A percentile compares a stretch with the other conserved stretches of the same genome.
phyloP scores from a whole-genome alignment of 2,888 invertebrate genomes.

The Tillus elongatus region DNA sequence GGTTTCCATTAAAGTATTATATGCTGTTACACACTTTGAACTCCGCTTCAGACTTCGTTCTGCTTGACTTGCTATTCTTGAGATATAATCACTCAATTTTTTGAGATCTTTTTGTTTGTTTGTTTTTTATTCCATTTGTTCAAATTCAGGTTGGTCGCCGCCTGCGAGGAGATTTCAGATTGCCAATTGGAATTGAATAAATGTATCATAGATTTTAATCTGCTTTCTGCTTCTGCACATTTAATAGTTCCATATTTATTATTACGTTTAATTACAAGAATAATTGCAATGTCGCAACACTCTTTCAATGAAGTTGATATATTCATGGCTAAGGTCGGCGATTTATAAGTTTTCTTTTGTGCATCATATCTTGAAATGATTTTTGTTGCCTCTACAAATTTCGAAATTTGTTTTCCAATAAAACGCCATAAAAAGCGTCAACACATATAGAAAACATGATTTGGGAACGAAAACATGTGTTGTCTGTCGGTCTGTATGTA shows the following conservation, averaged over 20 bases:
- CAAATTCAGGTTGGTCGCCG: constrained; percentile 5
- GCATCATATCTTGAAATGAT: constrained; percentile 14
- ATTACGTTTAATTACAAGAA: constrained; percentile 7
- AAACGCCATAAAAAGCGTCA: no score
- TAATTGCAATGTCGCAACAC: constrained; percentile 18
- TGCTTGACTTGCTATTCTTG: constrained; percentile 8
- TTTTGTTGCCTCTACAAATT: constrained; percentile 17
- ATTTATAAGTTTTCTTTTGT: constrained; percentile 11
- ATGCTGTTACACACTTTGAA: constrained; percentile 11
- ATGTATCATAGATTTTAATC: constrained; percentile 7
- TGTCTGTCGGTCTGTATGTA: no score
- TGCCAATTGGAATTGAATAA: constrained; percentile 11
- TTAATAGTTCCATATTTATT: neutral
- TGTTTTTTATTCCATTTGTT: constrained; percentile 16
- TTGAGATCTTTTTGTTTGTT: constrained; percentile 17
- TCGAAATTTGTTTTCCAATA: no score
- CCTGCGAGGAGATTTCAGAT: constrained; percentile 7
- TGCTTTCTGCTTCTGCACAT: neutral
- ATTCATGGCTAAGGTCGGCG: constrained; percentile 18
- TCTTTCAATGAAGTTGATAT: constrained; percentile 17
- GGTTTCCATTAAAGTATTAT: constrained; percentile 15
- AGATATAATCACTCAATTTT: constrained; percentile 15
- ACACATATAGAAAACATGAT: no score
- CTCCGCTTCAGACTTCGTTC: constrained; percentile 7
- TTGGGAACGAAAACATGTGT: no score